Evolutionary conservation across 2,113 vertebrate species (phyloP).

Genomic region (Ailuropoda melanoleuca): DNA sequence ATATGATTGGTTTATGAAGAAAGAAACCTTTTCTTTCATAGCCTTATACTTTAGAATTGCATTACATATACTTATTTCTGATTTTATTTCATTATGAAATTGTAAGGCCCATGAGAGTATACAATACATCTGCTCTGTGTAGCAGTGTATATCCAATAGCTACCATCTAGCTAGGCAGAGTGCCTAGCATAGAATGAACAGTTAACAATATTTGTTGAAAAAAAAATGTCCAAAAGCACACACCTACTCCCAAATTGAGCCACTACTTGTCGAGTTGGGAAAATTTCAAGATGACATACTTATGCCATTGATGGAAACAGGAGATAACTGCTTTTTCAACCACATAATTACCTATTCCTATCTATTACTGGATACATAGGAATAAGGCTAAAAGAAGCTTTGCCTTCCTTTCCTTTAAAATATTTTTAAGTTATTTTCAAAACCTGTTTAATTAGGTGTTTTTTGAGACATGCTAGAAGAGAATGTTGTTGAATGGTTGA

Average conservation of each 20-base stretch:
- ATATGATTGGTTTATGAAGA: not conserved
- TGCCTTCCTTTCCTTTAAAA: not conserved
- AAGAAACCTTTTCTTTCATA: not conserved
- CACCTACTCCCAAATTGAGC: not conserved
- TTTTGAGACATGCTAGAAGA: not conserved
- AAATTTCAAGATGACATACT: not conserved
- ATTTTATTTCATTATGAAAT: not conserved
- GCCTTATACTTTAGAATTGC: not conserved
- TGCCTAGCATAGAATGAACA: not conserved
- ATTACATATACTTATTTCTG: not conserved
- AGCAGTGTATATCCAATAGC: not conserved
- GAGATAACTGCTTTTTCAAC: not conserved
- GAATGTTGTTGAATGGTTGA: not conserved
- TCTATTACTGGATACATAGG: fast-evolving
- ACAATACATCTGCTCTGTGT: not conserved
- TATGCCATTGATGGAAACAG: not conserved
- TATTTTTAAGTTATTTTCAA: not conserved
- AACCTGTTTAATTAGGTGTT: not conserved
- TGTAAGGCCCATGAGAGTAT: not conserved
- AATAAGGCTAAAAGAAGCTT: not conserved
- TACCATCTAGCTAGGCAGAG: not conserved
- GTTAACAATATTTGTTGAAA: not conserved
- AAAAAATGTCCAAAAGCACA: not conserved
- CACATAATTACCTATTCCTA: fast-evolving
- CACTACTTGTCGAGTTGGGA: not conserved